Evolutionary conservation across 2,113 vertebrate genomes (phyloP).

Genomic region (Panurus biarmicus): DNA sequence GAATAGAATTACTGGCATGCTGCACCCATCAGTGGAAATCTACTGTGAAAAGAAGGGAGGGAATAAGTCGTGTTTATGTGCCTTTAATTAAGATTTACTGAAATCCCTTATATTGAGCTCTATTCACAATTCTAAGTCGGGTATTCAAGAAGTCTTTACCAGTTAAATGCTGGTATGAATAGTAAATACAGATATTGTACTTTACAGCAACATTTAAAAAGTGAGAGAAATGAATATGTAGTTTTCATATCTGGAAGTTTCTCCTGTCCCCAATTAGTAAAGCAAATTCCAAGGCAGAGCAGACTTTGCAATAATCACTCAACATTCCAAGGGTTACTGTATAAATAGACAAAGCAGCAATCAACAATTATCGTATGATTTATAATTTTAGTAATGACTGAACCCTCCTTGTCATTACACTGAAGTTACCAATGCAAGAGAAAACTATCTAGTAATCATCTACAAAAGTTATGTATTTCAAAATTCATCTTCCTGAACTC

Average conservation of each 20-base stretch:
- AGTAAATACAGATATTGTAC: conserved; percentile 56
- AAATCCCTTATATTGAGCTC: conserved; percentile 2
- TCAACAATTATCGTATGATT: background rate
- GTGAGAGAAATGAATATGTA: conserved; percentile 1
- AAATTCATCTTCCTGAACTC: background rate
- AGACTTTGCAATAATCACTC: conserved; percentile 15
- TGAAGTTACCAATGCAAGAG: background rate
- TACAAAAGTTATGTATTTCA: background rate
- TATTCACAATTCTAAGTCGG: conserved; percentile 4
- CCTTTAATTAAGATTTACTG: conserved; percentile 39
- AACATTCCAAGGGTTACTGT: conserved; percentile 10
- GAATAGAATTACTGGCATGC: background rate
- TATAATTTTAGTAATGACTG: background rate
- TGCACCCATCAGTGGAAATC: conserved; percentile 8
- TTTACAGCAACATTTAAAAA: conserved; percentile 26
- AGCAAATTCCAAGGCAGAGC: conserved; percentile 12
- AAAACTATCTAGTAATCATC: background rate
- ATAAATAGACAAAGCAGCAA: conserved; percentile 8
- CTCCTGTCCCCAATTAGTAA: conserved; percentile 4
- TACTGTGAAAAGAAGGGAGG: conserved; percentile 16
- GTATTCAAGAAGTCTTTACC: conserved; percentile 20
- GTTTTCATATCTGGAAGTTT: conserved; percentile 27
- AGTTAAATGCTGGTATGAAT: conserved; percentile 43
- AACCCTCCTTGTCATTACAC: background rate
- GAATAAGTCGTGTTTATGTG: background rate